These are phyloP conservation scores for Myopa tessellatipennis DNA, from an alignment of 2,888 invertebrate species.

Conservation along the genomic window DNA sequence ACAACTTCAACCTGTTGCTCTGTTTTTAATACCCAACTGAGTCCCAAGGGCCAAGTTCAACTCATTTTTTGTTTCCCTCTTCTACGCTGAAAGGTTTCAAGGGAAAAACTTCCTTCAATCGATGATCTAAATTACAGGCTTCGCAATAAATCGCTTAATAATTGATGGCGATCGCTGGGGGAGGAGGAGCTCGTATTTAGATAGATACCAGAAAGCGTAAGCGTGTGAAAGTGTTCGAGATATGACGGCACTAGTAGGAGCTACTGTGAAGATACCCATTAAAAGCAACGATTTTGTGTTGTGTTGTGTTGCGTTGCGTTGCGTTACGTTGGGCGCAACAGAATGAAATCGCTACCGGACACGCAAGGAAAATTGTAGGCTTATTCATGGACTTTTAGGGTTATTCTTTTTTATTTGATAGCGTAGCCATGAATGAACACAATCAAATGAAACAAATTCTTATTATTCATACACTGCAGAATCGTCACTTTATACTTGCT, in stretches of 20 bases:
- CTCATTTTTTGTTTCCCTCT: not conserved
- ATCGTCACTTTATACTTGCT: too few relatives aligned
- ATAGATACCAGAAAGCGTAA: slow-evolving; percentile 7
- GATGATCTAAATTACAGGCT: slow-evolving; percentile 21
- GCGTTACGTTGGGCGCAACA: slow-evolving; percentile 1
- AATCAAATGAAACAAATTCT: too few relatives aligned
- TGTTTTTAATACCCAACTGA: not conserved
- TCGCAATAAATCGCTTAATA: slow-evolving; percentile 23
- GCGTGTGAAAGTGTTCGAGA: slow-evolving; percentile 13
- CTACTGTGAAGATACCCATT: not conserved
- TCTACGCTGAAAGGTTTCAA: slow-evolving; percentile 4
- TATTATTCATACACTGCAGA: too few relatives aligned
- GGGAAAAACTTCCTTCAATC: slow-evolving; percentile 10
- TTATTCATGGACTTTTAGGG: not conserved
- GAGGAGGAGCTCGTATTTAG: not conserved
- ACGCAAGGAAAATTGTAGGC: slow-evolving; percentile 15
- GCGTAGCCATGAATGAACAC: too few relatives aligned
- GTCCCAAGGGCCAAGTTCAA: not conserved
- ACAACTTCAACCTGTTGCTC: not conserved
- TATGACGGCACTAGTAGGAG: too few relatives aligned
- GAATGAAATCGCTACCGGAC: slow-evolving; percentile 16
- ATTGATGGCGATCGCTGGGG: not conserved
- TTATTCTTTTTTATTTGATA: too few relatives aligned
- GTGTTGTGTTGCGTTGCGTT: too few relatives aligned
- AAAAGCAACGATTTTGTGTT: not conserved